Evolutionary conservation across 2,113 vertebrate genomes (phyloP), one percentile per base, ranked within the genome.

Genomic region (Callospermophilus lateralis): DNA sequence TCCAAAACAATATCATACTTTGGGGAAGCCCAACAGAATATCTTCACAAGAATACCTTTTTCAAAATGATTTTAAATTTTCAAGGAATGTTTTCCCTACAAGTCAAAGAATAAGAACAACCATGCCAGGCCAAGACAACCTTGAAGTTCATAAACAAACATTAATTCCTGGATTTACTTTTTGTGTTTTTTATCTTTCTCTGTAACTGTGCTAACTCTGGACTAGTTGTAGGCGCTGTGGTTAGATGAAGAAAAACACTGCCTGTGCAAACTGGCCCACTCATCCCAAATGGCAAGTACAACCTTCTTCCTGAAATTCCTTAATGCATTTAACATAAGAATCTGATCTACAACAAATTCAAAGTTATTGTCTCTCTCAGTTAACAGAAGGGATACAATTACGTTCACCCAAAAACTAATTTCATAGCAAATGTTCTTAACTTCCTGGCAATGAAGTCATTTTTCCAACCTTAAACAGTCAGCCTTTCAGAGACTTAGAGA

Each of bases 391-490:
- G 61, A 90, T 39, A 80, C 42, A 90, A 94, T 39, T 84, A 84
- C 26, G 84, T 79, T 94, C 34, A 65, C 34, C 34, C 28, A 65
- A 76, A 20, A 34, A 79, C 26, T 94, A 83, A 80, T 70, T 87
- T 93, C 11, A 97, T 16, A 65, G 63, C 39, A 79, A 95, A 4
- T 79, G 3, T 58, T 92, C 78, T 74, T 90, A 93, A 96, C 65
- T 84, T 92, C 37, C 48, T 86, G 79, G 26, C 6, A 92, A 79
- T 22, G 32, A 89, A 53, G 78, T 79, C 32, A 67, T 85, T 93
- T 91, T 92, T 61, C 48, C 81, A 70, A 87, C 8, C 58, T 85
- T 72, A 84, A 79, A 77, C 45, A 74, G 19, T 89, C 90, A 73
- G 55, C 26, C 19, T 85, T 90, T 80, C 74, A 81, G 51, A 96